phyloP scores from a whole-genome alignment of 2,113 vertebrate genomes.

The Megaceryle torquata region DNA sequence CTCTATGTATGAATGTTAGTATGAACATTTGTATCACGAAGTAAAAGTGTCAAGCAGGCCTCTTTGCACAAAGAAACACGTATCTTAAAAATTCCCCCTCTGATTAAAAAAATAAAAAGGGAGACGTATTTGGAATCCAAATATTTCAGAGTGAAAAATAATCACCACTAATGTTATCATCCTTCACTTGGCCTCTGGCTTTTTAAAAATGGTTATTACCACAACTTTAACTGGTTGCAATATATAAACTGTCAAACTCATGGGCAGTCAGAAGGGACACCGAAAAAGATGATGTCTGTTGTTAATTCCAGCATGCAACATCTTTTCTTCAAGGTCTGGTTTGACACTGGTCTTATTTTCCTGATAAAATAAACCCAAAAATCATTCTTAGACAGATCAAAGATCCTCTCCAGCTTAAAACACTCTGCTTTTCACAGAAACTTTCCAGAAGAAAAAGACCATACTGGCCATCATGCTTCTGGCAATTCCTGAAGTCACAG shows the following conservation, averaged over 20 bases:
- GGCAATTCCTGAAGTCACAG: neutral
- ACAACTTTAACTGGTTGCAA: neutral
- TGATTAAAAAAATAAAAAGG: neutral
- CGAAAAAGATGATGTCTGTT: neutral
- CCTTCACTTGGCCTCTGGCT: neutral
- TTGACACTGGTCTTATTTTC: neutral
- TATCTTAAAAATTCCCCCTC: neutral
- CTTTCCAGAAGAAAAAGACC: neutral
- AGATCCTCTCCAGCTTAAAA: neutral
- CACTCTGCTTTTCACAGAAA: neutral
- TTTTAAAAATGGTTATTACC: neutral
- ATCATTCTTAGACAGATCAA: neutral
- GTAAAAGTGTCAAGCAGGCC: neutral
- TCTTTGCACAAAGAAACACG: fast-evolving
- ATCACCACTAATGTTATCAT: neutral
- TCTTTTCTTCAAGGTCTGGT: neutral
- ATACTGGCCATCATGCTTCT: neutral
- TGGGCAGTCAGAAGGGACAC: neutral
- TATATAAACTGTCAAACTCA: neutral
- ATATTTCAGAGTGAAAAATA: neutral
- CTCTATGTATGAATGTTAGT: neutral
- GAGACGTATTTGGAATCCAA: neutral
- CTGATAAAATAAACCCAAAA: neutral
- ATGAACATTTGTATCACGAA: neutral
- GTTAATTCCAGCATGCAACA: neutral